Evolutionary conservation across 2,797 vertebrate genomes (phyloP), one percentile per base, ranked within the genome.

Genomic region (Poecilia velifera): DNA sequence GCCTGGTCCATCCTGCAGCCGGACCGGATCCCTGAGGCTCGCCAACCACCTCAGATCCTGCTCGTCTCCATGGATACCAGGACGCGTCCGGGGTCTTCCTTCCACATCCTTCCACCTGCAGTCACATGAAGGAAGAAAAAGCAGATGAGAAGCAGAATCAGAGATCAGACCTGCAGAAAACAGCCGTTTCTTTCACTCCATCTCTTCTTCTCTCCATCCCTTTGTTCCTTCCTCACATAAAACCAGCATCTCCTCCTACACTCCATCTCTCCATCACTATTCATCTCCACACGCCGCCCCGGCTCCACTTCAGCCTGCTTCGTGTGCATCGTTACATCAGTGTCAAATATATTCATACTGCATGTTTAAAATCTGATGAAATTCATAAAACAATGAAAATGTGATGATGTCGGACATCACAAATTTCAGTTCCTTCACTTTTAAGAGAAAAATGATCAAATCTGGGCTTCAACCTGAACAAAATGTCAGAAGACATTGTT

Each of bases 41-140:
- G 82, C 77, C 57, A 79, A 25, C 90, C 90, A 90, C 91, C 83
- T 90, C 87, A 89, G 83, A 82, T 16, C n/a, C 66, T 64, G 20
- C 39, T 83, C 59, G 77, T 80, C 70, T 51, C 80, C 75, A 59
- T 45, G 57, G 72, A 77, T 5, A 14, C 47, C 0, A 5, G 0
- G 68, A 84, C 53, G 22, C 45, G 2, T 47, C 72, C 46, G 49
- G 43, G 73, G 72, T 76, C 76, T 77, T 47, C 4, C 71, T 0
- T 80, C 83, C 39, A 70, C 68, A n/a, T 55, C 76, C 75, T 74
- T 76, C 77, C 86, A 78, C 84, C 64, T 41, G 49, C 62, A 31
- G 9, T 72, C 13, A 81, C 77, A 88, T 78, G 76, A 57, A 84
- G 12, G 78, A 34, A 70, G 18, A 74, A 45, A 74, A 46, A 7